These are phyloP conservation scores for Lysiphlebus fabarum DNA, from an alignment of 1,140 invertebrate species.

Conservation along the genomic window DNA sequence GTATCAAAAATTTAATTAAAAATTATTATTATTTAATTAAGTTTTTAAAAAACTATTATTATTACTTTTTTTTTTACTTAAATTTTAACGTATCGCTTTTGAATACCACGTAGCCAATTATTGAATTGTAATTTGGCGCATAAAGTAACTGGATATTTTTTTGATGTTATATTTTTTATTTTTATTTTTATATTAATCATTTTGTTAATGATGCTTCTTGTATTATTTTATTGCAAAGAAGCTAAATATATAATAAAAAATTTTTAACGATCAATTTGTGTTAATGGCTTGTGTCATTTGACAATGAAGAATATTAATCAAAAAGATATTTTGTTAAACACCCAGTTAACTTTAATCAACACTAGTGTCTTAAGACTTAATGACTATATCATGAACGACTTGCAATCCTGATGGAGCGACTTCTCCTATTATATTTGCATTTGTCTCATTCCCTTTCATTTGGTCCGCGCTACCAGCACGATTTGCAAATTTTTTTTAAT, in stretches of 20 bases:
- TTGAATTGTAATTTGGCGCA: slow-evolving; percentile 20
- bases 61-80: slow-evolving; percentile 33
- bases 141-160: too few relatives aligned
- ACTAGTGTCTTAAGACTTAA: slow-evolving; percentile 33
- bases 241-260: too few relatives aligned
- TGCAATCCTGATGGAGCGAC: slow-evolving; percentile 43
- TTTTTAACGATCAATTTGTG: too few relatives aligned
- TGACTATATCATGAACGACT: slow-evolving; percentile 36
- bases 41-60: not conserved
- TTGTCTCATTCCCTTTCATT: slow-evolving; percentile 31
- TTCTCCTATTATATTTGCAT: slow-evolving; percentile 24
- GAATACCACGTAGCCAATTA: slow-evolving; percentile 51
- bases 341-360: too few relatives aligned
- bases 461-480: slow-evolving; percentile 53
- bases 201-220: too few relatives aligned
- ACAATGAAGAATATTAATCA: too few relatives aligned
- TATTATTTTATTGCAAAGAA: too few relatives aligned
- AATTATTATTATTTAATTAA: not conserved
- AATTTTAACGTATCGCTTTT: slow-evolving; percentile 47
- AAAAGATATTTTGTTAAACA: too few relatives aligned
- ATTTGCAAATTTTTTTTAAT: slow-evolving; percentile 31
- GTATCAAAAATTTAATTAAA: slow-evolving; percentile 28
- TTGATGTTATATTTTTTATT: too few relatives aligned
- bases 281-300: too few relatives aligned
- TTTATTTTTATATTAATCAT: too few relatives aligned